phyloP scores from a whole-genome alignment of 2,797 vertebrate species.

The Myotis findleyi region DNA sequence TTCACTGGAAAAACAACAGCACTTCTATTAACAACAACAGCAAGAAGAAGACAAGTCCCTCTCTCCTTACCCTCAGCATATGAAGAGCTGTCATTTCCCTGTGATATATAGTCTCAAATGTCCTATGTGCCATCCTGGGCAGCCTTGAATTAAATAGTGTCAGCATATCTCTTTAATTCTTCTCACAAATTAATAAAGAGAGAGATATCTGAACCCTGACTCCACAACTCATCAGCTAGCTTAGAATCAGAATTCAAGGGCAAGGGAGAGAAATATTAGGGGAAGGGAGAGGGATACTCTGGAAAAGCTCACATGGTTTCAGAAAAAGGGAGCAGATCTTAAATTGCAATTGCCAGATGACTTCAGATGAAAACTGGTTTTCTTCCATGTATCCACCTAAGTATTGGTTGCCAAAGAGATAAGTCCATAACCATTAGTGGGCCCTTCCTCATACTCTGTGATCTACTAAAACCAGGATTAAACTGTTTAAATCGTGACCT shows the following conservation, averaged over 20 bases:
- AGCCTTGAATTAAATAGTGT: background rate
- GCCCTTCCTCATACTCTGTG: background rate
- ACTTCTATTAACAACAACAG: conserved; percentile 2
- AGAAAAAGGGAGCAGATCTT: background rate
- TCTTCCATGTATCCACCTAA: background rate
- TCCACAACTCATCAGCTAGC: background rate
- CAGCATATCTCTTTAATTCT: background rate
- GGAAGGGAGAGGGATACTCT: background rate
- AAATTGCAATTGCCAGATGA: background rate
- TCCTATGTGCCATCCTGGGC: background rate
- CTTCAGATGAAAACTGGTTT: conserved; percentile 2
- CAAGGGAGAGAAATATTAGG: background rate
- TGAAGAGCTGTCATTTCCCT: background rate
- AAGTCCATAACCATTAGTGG: background rate
- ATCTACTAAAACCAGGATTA: background rate
- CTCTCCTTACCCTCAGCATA: background rate
- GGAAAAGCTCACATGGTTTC: background rate
- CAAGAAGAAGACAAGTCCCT: background rate
- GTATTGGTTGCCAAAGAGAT: background rate
- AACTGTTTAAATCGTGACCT: background rate
- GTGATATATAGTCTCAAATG: background rate
- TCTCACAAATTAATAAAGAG: background rate
- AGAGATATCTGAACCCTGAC: background rate
- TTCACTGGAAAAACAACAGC: background rate
- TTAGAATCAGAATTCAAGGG: background rate